Conservation (phyloP, 2,797 vertebrate species). For the Chrosomus eos region DNA sequence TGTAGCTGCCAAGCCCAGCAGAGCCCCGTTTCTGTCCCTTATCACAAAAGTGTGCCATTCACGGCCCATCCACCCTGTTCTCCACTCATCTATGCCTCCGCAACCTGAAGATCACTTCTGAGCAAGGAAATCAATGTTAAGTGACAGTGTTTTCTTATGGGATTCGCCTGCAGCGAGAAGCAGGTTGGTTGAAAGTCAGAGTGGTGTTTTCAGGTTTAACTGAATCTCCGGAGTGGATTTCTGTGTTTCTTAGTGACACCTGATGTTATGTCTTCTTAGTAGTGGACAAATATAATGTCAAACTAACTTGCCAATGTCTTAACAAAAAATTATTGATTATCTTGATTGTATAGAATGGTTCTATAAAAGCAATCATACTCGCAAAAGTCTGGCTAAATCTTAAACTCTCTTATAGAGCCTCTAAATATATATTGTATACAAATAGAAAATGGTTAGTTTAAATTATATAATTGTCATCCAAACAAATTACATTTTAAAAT, state of each 20-base stretch:
- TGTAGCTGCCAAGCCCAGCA: conserved; percentile 5
- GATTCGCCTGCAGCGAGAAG: not conserved
- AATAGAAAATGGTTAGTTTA: not conserved
- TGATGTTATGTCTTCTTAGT: not conserved
- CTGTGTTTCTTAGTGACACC: not conserved
- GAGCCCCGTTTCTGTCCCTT: not conserved
- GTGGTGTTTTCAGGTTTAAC: not conserved
- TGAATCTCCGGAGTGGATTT: not conserved
- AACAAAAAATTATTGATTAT: not conserved
- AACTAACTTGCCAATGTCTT: not conserved
- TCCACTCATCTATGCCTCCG: not conserved
- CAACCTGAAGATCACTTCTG: not conserved
- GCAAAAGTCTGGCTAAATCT: not conserved
- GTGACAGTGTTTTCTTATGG: not conserved
- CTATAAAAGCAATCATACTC: not conserved
- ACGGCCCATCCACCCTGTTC: not conserved
- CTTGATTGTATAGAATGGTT: not conserved
- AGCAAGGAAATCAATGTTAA: not conserved
- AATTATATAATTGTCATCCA: too few species aligned
- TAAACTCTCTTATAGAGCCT: not conserved
- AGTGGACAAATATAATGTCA: not conserved
- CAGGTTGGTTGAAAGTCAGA: not conserved
- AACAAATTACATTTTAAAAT: not conserved
- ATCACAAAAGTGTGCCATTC: not conserved
- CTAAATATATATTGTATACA: too few species aligned